These are phyloP conservation scores for Gandaritis pyraliata DNA, from an alignment of 2,888 invertebrate species.

Conservation along the genomic window DNA sequence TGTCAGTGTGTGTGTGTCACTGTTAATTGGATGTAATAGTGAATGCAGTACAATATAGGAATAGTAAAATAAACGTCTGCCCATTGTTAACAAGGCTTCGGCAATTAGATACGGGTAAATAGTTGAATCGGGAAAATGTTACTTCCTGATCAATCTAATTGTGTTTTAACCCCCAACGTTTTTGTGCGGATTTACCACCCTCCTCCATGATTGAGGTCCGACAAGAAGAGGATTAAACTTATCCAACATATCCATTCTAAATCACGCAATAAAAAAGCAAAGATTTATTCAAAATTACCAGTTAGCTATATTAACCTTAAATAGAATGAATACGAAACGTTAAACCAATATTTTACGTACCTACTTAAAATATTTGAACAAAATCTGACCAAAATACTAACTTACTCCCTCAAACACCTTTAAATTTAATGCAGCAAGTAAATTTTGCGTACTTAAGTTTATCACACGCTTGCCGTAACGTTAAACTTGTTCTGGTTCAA, in stretches of 20 bases:
- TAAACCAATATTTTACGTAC: background rate
- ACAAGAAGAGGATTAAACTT: constrained; percentile 52
- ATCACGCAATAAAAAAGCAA: constrained; percentile 39
- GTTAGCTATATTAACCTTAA: too few species aligned
- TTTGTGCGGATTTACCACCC: constrained; percentile 46
- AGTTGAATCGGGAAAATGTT: constrained; percentile 36
- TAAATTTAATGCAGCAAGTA: constrained; percentile 26
- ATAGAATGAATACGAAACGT: too few species aligned
- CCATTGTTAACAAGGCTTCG: constrained; percentile 14
- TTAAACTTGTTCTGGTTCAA: constrained; percentile 32
- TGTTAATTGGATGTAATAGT: too few species aligned
- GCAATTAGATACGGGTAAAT: constrained; percentile 31
- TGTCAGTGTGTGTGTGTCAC: too few species aligned
- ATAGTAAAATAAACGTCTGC: constrained; percentile 15
- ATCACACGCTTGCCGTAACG: constrained; percentile 18
- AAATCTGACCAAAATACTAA: constrained; percentile 5
- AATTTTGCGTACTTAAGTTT: constrained; percentile 20
- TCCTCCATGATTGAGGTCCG: constrained; percentile 59
- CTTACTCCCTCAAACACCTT: constrained; percentile 16
- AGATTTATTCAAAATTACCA: background rate
- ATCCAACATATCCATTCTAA: constrained; percentile 45
- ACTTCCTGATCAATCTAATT: constrained; percentile 45
- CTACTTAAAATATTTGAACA: constrained; percentile 3
- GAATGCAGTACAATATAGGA: too few species aligned
- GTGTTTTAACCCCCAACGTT: constrained; percentile 45